Base-by-base conservation (phyloP, 2,797 vertebrate species). In the Pseudocheirus occidentalis region DNA sequence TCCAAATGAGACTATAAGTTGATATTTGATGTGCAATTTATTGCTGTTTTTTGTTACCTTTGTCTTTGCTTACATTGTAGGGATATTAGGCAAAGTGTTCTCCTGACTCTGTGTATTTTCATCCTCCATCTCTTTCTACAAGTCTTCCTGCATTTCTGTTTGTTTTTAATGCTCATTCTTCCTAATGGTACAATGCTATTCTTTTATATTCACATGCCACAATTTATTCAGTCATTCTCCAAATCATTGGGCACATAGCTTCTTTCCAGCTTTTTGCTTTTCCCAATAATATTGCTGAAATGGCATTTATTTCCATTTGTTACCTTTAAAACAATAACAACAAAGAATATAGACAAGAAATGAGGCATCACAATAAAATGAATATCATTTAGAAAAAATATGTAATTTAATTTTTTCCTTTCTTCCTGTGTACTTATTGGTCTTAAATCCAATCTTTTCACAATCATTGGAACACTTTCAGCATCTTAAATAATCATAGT, bases 301-400 rank as follows among this genome's bases (percentile, higher is more conserved):
- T 52, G 2, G 12, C 91, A 27, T 6, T 62, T 95, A 92, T 53
- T 92, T 53, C 57, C 29, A 62, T 92, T 66, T 66, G 29, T 53
- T 66, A 34, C 46, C 14, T 34, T 92, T 21, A 24, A 92, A 53
- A 58, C 58, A 81, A 97, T 93, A 95, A 93, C 0, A 21, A 52
- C 95, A 95, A 93, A 40, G 73, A 92, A 92, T 29, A 66, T 40
- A 18, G 73, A 73, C 40, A 73, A 50, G 90, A 92, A 92, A 94
- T 95, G 87, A 90, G 92, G 13, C 81, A 57, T 10, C 11, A 87
- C 21, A 87, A 46, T 11, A 50, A 46, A 87, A 87, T 87, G 73
- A 50, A 46, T 87, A 27, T 87, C 40, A 87, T 46, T 87, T 46
- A 87, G 73, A 24, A 46, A 81, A 62, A 62, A 87, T 40, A 87